These are phyloP conservation scores for Heliconius eleuchia DNA, from an alignment of 1,140 invertebrate species.

Conservation along the genomic window DNA sequence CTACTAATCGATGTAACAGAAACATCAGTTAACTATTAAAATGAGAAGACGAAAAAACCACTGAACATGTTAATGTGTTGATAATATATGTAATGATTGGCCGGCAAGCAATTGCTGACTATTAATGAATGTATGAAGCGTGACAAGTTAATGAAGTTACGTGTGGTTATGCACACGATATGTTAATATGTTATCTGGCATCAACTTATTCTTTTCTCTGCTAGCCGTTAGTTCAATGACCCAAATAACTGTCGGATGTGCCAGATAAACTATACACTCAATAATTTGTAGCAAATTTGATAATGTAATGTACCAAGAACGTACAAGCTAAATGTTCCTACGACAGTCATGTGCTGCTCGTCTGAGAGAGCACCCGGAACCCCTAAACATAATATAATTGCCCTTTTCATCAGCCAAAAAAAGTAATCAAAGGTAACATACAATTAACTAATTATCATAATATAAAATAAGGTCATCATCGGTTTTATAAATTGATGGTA, in stretches of 20 bases:
- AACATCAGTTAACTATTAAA: slow-evolving; percentile 19
- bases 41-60: not conserved
- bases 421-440: no score
- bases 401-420: no score
- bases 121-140: slow-evolving; percentile 46
- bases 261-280: not conserved
- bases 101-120: slow-evolving; percentile 44
- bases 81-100: slow-evolving; percentile 35
- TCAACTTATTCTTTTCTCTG: slow-evolving; percentile 37
- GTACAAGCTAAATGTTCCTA: no score
- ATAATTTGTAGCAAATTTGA: not conserved
- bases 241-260: slow-evolving; percentile 53
- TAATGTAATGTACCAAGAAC: no score
- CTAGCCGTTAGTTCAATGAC: slow-evolving; percentile 69
- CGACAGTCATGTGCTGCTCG: no score
- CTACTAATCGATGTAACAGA: not conserved
- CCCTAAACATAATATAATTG: no score
- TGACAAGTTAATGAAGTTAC: slow-evolving; percentile 44
- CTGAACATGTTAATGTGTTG: slow-evolving; percentile 15
- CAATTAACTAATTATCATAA: no score
- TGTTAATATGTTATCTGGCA: slow-evolving; percentile 50
- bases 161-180: slow-evolving; percentile 52
- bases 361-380: no score
- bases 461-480: no score
- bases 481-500: no score